Percentiles rank a stretch among this genome's conserved stretches.
phyloP scores from a whole-genome alignment of 2,113 vertebrate species.

The Platanista minor region DNA sequence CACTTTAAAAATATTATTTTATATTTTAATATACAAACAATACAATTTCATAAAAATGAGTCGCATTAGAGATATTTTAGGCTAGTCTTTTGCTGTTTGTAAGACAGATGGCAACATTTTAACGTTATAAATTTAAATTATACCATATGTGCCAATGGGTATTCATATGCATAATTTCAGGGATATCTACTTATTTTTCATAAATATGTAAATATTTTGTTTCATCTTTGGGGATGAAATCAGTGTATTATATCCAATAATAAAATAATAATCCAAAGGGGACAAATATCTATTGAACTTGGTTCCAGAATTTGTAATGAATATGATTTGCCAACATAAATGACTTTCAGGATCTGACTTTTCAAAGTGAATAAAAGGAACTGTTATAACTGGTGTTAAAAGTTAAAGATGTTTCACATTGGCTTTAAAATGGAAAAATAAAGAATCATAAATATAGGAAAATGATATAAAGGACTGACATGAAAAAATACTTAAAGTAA shows the following conservation, averaged over 20 bases:
- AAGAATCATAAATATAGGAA: not conserved
- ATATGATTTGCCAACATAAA: slow-evolving; percentile 46
- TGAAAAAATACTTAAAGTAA: not conserved
- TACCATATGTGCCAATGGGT: slow-evolving; percentile 67
- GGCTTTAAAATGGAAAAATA: not conserved
- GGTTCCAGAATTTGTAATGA: slow-evolving; percentile 59
- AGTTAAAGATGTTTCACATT: not conserved
- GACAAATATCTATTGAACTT: slow-evolving; percentile 51
- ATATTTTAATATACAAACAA: slow-evolving; percentile 67
- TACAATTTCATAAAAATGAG: slow-evolving; percentile 72
- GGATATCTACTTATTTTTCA: slow-evolving; percentile 69
- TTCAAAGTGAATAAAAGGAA: slow-evolving; percentile 30
- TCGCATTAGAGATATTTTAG: slow-evolving; percentile 60
- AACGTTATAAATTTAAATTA: slow-evolving; percentile 79
- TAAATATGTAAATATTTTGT: slow-evolving; percentile 73
- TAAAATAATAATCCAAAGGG: slow-evolving; percentile 54
- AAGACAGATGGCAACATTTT: slow-evolving; percentile 73
- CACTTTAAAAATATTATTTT: slow-evolving; percentile 68
- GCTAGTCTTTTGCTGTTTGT: slow-evolving; percentile 62
- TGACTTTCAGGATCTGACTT: slow-evolving; percentile 50
- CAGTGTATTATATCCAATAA: slow-evolving; percentile 53
- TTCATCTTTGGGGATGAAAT: slow-evolving; percentile 70
- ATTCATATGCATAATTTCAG: slow-evolving; percentile 70
- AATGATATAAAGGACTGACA: not conserved
- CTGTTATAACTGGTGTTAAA: not conserved